Base-by-base conservation (phyloP, 1,140 invertebrate genomes). In the Pseudomyrmex dendroicus region DNA sequence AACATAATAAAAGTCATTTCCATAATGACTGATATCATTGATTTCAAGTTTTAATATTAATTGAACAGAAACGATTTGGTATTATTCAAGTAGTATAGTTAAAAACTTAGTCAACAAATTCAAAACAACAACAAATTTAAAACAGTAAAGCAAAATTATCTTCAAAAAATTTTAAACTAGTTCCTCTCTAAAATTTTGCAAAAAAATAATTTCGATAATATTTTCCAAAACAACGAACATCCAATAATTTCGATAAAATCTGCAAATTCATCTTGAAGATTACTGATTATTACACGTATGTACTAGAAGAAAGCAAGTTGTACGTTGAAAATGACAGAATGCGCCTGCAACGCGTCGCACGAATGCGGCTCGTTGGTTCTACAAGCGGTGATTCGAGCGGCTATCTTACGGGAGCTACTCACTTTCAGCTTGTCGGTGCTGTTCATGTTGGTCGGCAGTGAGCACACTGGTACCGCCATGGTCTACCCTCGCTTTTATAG, bases 351-450 rank as follows among this genome's bases (percentile, higher is more conserved):
- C 54, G n/a, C 54, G 44, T 44, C 13, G 46, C 20, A 59, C 66
- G 56, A 78, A 17, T 72, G n/a, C 20, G 35, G 59, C 61, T 84
- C 68, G 63, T 54, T 35, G 48, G 15, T 52, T 48, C 61, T 73
- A 88, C 68, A 70, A 67, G 56, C 50, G 67, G 77, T 57, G 74
- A 59, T 87, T 78, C 73, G 62, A 87, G 83, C 64, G 83, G 77
- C 73, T 56, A 63, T 67, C 85, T 82, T 74, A 73, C 59, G 22
- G 57, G 74, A 63, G 73, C 86, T 93, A 93, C 93, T 94, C 92
- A 94, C 93, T 94, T 94, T 94, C 89, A 93, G 90, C 89, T 93
- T 94, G 84, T 89, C 90, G 91, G 92, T 92, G 93, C 92, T 91
- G 92, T 92, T 89, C 93, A 94, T 94, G 92, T 92, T 94, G 92